phyloP scores from a whole-genome alignment of 2,888 invertebrate genomes.

The Coelopa pilipes region DNA sequence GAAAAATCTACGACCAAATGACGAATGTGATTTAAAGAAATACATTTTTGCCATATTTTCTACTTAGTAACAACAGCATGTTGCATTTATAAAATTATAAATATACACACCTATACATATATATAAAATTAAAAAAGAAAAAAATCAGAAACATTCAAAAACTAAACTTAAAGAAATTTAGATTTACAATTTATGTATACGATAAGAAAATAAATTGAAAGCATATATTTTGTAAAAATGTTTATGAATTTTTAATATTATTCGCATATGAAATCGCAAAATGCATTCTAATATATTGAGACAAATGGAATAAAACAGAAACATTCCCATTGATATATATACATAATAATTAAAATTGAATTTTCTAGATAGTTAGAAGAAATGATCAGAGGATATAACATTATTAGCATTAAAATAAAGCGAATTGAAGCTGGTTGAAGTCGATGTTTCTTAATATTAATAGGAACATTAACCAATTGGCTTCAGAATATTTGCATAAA shows the following conservation, averaged over 20 bases:
- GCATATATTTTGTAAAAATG: slow-evolving; percentile 39
- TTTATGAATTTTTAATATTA: slow-evolving; percentile 35
- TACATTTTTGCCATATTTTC: slow-evolving; percentile 49
- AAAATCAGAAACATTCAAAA: slow-evolving; percentile 38
- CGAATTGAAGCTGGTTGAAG: slow-evolving; percentile 37
- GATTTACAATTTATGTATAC: slow-evolving; percentile 47
- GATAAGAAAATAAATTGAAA: slow-evolving; percentile 50
- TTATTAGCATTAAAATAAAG: no score
- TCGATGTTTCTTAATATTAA: slow-evolving; percentile 47
- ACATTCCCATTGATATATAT: slow-evolving; percentile 50
- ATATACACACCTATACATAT: slow-evolving; percentile 27
- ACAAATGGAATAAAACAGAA: slow-evolving; percentile 36
- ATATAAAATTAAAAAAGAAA: slow-evolving; percentile 40
- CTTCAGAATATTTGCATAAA: slow-evolving; percentile 6
- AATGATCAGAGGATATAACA: no score
- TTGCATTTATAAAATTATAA: slow-evolving; percentile 49
- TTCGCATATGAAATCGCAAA: slow-evolving; percentile 18
- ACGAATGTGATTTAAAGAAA: slow-evolving; percentile 50
- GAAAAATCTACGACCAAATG: slow-evolving; percentile 64
- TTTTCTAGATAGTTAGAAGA: no score
- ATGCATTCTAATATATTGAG: slow-evolving; percentile 28
- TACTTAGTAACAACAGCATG: slow-evolving; percentile 45
- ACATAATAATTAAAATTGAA: not conserved
- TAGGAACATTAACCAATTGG: slow-evolving; percentile 39
- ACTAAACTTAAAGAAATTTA: slow-evolving; percentile 37